These are phyloP conservation scores for Sciurus carolinensis DNA, from an alignment of 2,797 vertebrate species.

Conservation along the genomic window DNA sequence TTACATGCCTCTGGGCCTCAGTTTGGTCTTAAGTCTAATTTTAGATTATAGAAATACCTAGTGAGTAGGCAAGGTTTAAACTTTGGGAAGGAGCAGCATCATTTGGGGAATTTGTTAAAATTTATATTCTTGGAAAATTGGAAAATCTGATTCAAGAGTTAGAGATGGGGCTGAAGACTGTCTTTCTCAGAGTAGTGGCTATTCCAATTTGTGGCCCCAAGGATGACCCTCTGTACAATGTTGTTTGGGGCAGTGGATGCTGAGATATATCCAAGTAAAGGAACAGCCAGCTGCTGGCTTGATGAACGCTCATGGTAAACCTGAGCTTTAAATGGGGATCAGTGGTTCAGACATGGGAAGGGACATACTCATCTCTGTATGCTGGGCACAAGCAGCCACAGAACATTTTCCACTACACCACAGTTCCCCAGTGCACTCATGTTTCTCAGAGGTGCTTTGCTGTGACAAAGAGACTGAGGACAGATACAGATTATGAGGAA, in stretches of 20 bases:
- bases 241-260: background rate
- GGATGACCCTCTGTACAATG: background rate
- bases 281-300: background rate
- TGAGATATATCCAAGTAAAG: background rate
- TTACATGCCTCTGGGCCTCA: background rate
- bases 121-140: background rate
- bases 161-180: background rate
- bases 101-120: background rate
- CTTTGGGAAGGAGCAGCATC: background rate
- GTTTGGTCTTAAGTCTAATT: background rate
- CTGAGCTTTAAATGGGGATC: background rate
- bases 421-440: background rate
- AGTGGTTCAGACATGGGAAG: background rate
- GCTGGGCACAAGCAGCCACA: too few species aligned
- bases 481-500: background rate
- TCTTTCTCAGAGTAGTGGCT: background rate
- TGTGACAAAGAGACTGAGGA: background rate
- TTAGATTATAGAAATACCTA: background rate
- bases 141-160: background rate
- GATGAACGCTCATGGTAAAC: background rate
- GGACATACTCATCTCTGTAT: background rate
- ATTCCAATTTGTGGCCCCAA: background rate
- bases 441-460: background rate
- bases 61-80: background rate
- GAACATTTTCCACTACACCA: background rate